Base-by-base conservation (phyloP, 2,888 invertebrate species). In the Xestia rhomboidea region DNA sequence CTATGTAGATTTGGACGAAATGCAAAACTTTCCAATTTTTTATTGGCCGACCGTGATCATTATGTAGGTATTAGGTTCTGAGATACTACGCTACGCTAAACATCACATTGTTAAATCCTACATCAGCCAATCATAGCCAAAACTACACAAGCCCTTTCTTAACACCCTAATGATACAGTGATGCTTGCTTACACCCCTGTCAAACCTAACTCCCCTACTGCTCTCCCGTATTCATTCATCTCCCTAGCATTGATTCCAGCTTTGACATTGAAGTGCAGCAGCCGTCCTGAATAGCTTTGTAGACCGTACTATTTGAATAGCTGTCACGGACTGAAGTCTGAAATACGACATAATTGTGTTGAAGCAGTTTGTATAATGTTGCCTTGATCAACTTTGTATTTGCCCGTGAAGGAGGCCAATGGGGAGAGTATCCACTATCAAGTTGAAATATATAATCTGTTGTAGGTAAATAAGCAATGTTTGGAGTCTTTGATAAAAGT, bases 251-350 rank as follows among this genome's bases (percentile, higher is more conserved):
- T 81, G 89, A 81, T 79, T 84, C 71, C 63, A 73, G 73, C 81
- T 83, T 75, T 85, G 85, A 82, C 81, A 77, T 77, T 81, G 76
- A 80, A 88, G 71, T 87, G 85, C 87, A 87, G 70, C 63, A 87
- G 70, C 63, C 63, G 63, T 70, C 54, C 74, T 83, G 83, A 87
- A 87, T 85, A 34, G 79, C 73, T 74, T 71, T 76, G 70, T 76
- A 72, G 77, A 68, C 73, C 63, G 68, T 73, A 38, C 66, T 76
- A 24, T 44, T 57, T 77, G 81, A 80, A 81, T 86, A 72, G 64
- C 82, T 81, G 87, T 84, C 87, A 82, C 60, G 10, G 27, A 62
- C 38, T 76, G 76, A 82, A 46, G 67, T 60, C 66, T 86, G 76
- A 86, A 74, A 82, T 88, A 86, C 80, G 76, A 34, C 79, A 57